phyloP scores from a whole-genome alignment of 1,140 invertebrate genomes.

The Saccostrea glomerata region DNA sequence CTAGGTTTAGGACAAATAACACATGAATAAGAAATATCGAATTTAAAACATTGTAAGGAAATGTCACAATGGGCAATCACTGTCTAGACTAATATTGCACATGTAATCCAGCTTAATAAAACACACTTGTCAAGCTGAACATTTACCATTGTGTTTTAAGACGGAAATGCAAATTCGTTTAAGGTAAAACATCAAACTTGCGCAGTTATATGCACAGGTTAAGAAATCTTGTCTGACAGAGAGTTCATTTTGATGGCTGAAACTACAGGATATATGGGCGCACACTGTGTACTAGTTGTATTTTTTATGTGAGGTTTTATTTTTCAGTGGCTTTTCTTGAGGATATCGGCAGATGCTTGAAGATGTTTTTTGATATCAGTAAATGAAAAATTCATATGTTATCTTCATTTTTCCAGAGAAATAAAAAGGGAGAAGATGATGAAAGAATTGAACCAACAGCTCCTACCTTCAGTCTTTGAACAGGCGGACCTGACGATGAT shows the following conservation, averaged over 20 bases:
- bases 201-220: conserved; percentile 18
- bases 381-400: neutral
- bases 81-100: conserved; percentile 3
- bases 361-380: conserved; percentile 6
- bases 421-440: neutral
- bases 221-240: neutral
- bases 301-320: neutral
- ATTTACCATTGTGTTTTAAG: conserved; percentile 20
- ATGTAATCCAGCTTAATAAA: conserved; percentile 4
- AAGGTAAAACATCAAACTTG: neutral
- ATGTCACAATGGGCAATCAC: neutral
- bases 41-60: neutral
- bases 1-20: neutral
- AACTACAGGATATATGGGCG: conserved; percentile 1
- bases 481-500: neutral
- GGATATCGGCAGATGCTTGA: neutral
- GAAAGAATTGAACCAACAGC: neutral
- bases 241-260: neutral
- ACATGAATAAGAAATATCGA: no score
- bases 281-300: neutral
- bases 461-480: neutral
- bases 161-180: conserved; percentile 30
- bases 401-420: neutral
- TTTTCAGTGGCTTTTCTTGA: neutral
- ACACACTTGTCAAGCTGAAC: neutral